Percentiles rank a stretch among this genome's conserved stretches.
These are phyloP conservation scores for Sceloporus tristichus DNA, from an alignment of 2,113 vertebrate species.

Conservation along the genomic window DNA sequence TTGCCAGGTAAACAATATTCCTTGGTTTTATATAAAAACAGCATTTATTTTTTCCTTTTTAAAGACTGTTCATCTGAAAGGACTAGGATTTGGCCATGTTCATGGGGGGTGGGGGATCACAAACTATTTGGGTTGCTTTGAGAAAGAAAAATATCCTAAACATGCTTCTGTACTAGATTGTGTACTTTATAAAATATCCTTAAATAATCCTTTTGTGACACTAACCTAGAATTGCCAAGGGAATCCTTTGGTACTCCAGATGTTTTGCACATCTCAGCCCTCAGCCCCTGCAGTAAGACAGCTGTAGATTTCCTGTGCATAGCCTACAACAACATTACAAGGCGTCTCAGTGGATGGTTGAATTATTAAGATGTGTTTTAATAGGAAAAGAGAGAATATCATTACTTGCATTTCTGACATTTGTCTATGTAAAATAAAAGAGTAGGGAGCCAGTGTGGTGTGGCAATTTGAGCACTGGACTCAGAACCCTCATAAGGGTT, in stretches of 20 bases:
- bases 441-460: too few relatives aligned
- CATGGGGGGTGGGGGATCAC: neutral
- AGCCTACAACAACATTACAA: neutral
- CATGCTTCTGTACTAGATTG: neutral
- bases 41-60: neutral
- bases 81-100: neutral
- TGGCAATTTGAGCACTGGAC: too few relatives aligned
- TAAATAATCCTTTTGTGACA: neutral
- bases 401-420: neutral
- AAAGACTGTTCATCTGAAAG: neutral
- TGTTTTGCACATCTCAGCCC: neutral
- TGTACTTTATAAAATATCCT: neutral
- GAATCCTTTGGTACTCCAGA: neutral
- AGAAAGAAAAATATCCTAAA: neutral
- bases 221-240: neutral
- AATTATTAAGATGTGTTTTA: neutral
- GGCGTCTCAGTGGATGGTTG: neutral
- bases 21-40: slow-evolving; percentile 4
- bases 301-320: neutral
- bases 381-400: neutral
- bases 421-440: neutral
- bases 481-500: too few relatives aligned
- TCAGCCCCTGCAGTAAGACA: neutral
- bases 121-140: too few relatives aligned
- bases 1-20: slow-evolving; percentile 43